Percentiles rank a stretch among this genome's conserved stretches.
Conservation (phyloP, 2,888 invertebrate genomes). For the Eupelmus urozonus region DNA sequence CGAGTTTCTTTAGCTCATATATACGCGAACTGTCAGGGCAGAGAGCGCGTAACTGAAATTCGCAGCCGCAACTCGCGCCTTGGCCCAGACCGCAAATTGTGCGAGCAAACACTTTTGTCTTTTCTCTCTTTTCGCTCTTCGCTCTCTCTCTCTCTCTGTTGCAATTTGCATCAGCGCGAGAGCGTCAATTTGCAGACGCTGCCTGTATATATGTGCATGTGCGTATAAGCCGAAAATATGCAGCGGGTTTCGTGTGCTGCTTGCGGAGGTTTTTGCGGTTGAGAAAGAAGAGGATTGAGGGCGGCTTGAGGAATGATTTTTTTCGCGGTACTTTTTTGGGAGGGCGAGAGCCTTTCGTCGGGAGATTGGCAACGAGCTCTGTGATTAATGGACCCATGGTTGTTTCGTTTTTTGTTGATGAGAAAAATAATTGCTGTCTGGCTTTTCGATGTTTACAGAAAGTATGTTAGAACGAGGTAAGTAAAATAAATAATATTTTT, state of each 20-base stretch:
- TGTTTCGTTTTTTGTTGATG: too few species aligned
- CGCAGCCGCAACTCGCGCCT: conserved; percentile 71
- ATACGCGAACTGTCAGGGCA: conserved; percentile 59
- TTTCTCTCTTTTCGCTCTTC: conserved; percentile 45
- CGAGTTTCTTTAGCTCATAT: conserved; percentile 21
- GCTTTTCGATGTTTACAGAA: too few species aligned
- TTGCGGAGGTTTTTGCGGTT: not conserved
- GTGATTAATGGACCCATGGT: conserved; percentile 3
- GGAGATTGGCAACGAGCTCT: not conserved
- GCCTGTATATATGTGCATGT: not conserved
- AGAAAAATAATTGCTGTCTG: too few species aligned
- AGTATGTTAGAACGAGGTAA: too few species aligned
- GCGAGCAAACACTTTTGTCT: conserved; percentile 76
- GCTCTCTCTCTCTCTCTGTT: not conserved
- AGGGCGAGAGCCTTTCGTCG: not conserved
- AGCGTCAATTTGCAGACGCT: conserved; percentile 36
- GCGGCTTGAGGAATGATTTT: not conserved
- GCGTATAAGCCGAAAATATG: conserved; percentile 22
- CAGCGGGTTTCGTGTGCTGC: too few species aligned
- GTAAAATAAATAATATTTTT: too few species aligned
- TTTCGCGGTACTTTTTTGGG: not conserved
- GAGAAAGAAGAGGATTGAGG: too few species aligned
- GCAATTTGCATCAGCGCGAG: conserved; percentile 52
- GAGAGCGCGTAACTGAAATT: conserved; percentile 76
- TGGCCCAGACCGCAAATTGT: conserved; percentile 74